A percentile compares a stretch with the other conserved stretches of the same genome.
phyloP scores from a whole-genome alignment of 1,140 invertebrate genomes.

The Aplysia californica region DNA sequence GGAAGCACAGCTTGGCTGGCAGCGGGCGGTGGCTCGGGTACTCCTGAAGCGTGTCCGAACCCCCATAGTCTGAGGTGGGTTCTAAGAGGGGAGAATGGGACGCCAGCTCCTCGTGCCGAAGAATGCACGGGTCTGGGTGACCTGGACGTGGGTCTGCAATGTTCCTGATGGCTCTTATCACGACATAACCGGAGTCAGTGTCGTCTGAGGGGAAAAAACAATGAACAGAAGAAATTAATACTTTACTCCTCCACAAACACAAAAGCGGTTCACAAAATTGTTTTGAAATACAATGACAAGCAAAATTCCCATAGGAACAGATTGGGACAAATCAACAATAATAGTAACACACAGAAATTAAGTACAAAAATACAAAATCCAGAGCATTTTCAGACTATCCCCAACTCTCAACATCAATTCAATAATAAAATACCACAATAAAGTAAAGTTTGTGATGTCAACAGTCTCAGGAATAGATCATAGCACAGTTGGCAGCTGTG shows the following conservation, averaged over 20 bases:
- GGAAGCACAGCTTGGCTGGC: slow-evolving; percentile 3
- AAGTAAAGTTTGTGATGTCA: too few species aligned
- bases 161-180: slow-evolving; percentile 38
- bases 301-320: neutral
- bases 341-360: neutral
- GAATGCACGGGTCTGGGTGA: slow-evolving; percentile 11
- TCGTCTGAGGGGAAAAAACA: slow-evolving; percentile 39
- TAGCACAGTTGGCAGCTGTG: too few species aligned
- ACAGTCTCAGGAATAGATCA: too few species aligned
- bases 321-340: neutral
- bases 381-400: neutral
- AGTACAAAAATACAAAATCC: neutral
- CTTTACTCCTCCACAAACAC: neutral
- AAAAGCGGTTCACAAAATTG: too few species aligned
- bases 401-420: neutral
- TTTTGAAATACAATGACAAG: too few species aligned
- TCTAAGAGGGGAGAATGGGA: slow-evolving; percentile 3
- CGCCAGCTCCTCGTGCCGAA: slow-evolving; percentile 2
- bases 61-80: neutral
- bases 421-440: too few species aligned
- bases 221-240: neutral
- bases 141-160: neutral
- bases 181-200: slow-evolving; percentile 45
- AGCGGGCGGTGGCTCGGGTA: neutral
- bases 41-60: neutral